phyloP scores from a whole-genome alignment of 2,888 invertebrate genomes.

The Calliscelio sp. region DNA sequence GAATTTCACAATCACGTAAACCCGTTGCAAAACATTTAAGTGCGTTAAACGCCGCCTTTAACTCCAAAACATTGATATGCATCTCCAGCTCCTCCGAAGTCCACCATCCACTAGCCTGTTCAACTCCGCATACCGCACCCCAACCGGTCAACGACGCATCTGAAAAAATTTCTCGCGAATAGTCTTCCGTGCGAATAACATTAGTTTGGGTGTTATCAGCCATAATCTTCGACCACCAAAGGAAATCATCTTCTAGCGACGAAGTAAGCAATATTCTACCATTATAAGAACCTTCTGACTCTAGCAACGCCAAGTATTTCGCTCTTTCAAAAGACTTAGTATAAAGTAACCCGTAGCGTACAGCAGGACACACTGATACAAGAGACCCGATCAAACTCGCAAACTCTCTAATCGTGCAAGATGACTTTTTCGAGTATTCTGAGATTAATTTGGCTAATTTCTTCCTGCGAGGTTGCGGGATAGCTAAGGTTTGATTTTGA shows the following conservation, averaged over 20 bases:
- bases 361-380: conserved; percentile 55
- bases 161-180: neutral
- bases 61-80: neutral
- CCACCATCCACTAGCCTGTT: neutral
- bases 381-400: conserved; percentile 57
- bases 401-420: neutral
- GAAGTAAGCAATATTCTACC: neutral
- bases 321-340: conserved; percentile 51
- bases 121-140: neutral
- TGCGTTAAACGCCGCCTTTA: neutral
- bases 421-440: neutral
- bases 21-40: neutral
- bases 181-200: too few species aligned
- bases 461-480: neutral
- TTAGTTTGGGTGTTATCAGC: too few species aligned
- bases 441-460: neutral
- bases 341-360: conserved; percentile 48
- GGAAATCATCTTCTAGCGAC: neutral
- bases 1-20: neutral
- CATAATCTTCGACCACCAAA: neutral
- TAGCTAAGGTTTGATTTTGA: conserved; percentile 12
- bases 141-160: neutral
- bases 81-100: neutral
- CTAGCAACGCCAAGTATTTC: neutral
- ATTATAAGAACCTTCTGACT: neutral